Percentiles rank a stretch among this genome's conserved stretches.
Evolutionary conservation across 2,888 invertebrate species (phyloP).

Genomic region (Stratiomys singularior): DNA sequence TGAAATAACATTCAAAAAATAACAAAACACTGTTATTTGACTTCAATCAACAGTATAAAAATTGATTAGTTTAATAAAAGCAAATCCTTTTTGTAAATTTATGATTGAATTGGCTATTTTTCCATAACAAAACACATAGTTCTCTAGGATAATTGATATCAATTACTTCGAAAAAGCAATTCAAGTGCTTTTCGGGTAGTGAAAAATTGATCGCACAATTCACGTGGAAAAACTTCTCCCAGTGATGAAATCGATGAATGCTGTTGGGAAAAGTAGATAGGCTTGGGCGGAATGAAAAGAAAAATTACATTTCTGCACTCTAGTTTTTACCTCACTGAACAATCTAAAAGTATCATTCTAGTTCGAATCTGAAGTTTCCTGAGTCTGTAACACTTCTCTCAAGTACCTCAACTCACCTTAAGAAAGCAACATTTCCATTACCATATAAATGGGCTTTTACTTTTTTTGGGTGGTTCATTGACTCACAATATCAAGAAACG

Average conservation of each 20-base stretch:
- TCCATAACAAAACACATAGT: no score
- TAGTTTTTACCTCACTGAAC: background rate
- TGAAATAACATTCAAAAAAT: no score
- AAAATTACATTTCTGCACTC: constrained; percentile 29
- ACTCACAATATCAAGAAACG: constrained; percentile 31
- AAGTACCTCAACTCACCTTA: background rate
- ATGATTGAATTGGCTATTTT: no score
- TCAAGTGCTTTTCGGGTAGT: no score
- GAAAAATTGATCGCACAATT: no score
- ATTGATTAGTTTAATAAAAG: no score
- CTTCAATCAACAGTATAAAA: no score
- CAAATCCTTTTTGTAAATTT: no score
- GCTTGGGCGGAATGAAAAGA: constrained; percentile 1
- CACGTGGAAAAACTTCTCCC: no score
- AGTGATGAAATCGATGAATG: background rate
- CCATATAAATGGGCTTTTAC: constrained; percentile 34
- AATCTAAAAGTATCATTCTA: background rate
- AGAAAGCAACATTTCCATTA: constrained; percentile 24
- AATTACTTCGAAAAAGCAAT: no score
- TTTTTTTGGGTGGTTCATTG: constrained; percentile 40
- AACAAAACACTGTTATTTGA: no score
- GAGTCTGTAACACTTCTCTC: background rate
- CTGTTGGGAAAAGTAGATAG: constrained; percentile 9
- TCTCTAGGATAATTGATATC: no score
- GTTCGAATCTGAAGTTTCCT: background rate